Base-by-base conservation (phyloP, 2,797 vertebrate genomes). In the Spheniscus humboldti region DNA sequence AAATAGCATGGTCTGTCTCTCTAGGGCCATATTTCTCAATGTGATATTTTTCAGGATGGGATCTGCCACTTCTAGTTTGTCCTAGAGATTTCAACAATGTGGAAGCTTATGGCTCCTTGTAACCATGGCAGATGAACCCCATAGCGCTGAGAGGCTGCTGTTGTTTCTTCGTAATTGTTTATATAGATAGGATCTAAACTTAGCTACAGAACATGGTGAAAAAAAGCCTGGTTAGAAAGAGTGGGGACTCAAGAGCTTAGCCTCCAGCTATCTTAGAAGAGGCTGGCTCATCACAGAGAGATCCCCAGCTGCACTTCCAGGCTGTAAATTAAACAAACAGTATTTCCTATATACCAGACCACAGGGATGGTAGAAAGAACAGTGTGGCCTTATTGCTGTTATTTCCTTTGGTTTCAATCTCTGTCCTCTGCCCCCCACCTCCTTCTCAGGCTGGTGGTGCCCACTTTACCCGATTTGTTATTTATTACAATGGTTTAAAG, bases 301-400 rank as follows among this genome's bases (percentile, higher is more conserved):
- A 85, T 97, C 93, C 94, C 95, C 95, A 96, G 97, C 95, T 95
- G 94, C 92, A 57, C 94, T 96, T 80, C 68, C 89, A 92, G 93
- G 78, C 95, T 94, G 93, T 83, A 94, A 97, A 97, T 97, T 96
- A 96, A 96, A 91, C 96, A 96, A 97, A 96, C 93, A 90, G 75
- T n/a, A 88, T 97, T 96, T 97, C 95, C 93, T 96, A 50, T 37
- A 9, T 18, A 62, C 35, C 93, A 90, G 95, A 93, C 84, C 84
- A 88, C 86, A 50, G 95, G 95, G 93, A 95, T 75, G 78, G 88
- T 15, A 64, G 78, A 80, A 81, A 72, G 87, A 97, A 97, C 95
- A 97, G 86, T 39, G 89, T 88, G 92, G 89, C 94, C 93, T 97
- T 96, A 96, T 95, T 96, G 93, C 96, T 95, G 89, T 84, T 90